Conservation (phyloP, 1,140 invertebrate species). For the Drosophila sproati region DNA sequence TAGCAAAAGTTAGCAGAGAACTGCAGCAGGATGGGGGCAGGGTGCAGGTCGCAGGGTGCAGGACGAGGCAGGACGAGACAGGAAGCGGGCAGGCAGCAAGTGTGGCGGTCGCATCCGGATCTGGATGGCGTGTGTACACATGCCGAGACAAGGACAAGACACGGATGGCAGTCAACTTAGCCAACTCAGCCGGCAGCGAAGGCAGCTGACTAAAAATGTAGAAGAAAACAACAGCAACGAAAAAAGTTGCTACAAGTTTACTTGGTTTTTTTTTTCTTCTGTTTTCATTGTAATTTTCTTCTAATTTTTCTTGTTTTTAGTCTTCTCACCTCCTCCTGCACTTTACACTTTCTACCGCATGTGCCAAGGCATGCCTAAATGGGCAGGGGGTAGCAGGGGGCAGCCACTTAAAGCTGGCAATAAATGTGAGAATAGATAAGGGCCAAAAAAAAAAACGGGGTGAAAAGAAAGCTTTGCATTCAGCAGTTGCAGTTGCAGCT, state of each 20-base stretch:
- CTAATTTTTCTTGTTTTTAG: slow-evolving; percentile 58
- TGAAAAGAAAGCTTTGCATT: too few species aligned
- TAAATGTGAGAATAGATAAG: not conserved
- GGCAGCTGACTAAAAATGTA: slow-evolving; percentile 26
- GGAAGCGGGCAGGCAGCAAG: not conserved
- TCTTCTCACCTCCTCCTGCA: not conserved
- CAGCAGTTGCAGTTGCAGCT: too few species aligned
- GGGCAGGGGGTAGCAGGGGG: not conserved
- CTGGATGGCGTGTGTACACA: slow-evolving; percentile 50
- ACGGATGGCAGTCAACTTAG: slow-evolving; percentile 11
- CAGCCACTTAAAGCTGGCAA: slow-evolving; percentile 16
- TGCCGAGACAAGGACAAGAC: slow-evolving; percentile 61
- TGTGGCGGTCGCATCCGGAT: slow-evolving; percentile 29
- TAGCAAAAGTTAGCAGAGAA: slow-evolving; percentile 71
- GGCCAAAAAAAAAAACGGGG: too few species aligned
- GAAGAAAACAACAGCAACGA: slow-evolving; percentile 23
- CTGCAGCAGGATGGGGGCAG: slow-evolving; percentile 11
- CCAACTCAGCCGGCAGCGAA: slow-evolving; percentile 10
- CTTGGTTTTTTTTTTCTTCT: slow-evolving; percentile 32
- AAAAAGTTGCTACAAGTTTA: slow-evolving; percentile 67
- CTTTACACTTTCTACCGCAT: slow-evolving; percentile 28
- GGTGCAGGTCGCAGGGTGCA: not conserved
- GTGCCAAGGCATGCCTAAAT: not conserved
- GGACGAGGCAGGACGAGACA: not conserved
- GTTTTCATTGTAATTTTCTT: slow-evolving; percentile 19